Conservation (phyloP, 2,888 invertebrate species). For the Diarsia brunnea region DNA sequence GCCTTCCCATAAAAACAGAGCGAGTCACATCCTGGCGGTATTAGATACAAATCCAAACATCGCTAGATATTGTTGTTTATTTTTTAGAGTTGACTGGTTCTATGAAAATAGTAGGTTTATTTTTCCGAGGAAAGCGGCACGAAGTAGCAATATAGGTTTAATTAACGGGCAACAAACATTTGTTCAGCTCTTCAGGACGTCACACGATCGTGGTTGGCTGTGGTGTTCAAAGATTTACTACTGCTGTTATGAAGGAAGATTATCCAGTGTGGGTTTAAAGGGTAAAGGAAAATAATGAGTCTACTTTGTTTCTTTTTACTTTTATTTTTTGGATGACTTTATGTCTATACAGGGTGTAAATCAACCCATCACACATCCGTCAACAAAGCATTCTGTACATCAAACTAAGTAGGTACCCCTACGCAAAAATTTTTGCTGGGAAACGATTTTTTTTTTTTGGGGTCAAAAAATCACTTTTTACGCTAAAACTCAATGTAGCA, state of each 20-base stretch:
- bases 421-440: too few relatives aligned
- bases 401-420: too few relatives aligned
- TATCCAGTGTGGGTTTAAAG: constrained; percentile 3
- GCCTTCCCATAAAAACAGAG: not conserved
- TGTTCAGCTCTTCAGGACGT: constrained; percentile 71
- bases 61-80: constrained; percentile 61
- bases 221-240: constrained; percentile 56
- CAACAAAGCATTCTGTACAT: too few relatives aligned
- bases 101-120: constrained; percentile 63
- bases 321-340: too few relatives aligned
- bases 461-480: too few relatives aligned
- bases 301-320: not conserved
- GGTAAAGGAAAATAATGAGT: not conserved
- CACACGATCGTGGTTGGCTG: constrained; percentile 66
- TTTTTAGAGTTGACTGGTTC: constrained; percentile 61
- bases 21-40: constrained; percentile 25
- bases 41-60: constrained; percentile 49
- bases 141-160: constrained; percentile 80
- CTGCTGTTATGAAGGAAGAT: not conserved
- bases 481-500: too few relatives aligned
- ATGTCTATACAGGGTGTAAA: too few relatives aligned
- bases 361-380: too few relatives aligned
- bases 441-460: too few relatives aligned
- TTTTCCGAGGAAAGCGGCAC: constrained; percentile 59
- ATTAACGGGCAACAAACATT: constrained; percentile 81